Conservation (phyloP, 2,113 vertebrate genomes). For the Siniperca chuatsi region DNA sequence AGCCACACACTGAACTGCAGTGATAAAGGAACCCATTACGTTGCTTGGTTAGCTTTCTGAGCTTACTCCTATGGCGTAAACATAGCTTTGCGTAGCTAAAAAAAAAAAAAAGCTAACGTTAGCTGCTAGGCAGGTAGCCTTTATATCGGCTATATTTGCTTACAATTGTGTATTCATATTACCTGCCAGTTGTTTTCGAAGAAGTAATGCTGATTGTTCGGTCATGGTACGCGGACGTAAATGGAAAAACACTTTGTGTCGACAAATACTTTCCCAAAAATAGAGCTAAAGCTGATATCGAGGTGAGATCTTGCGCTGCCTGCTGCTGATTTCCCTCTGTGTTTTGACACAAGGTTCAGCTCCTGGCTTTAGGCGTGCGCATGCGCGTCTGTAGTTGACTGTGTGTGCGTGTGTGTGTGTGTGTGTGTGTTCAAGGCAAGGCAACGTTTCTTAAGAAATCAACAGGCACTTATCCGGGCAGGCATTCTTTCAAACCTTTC, state of each 20-base stretch:
- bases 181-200: constrained; percentile 88
- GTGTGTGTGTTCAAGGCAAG: neutral
- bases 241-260: constrained; percentile 53
- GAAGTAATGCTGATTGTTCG: constrained; percentile 85
- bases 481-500: neutral
- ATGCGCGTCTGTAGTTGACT: constrained; percentile 56
- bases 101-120: constrained; percentile 58
- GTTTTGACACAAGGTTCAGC: constrained; percentile 78
- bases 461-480: neutral
- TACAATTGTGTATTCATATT: constrained; percentile 11
- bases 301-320: constrained; percentile 26
- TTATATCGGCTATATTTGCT: constrained; percentile 17
- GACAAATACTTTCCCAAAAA: constrained; percentile 57
- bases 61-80: constrained; percentile 67
- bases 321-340: constrained; percentile 66
- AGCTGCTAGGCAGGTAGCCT: constrained; percentile 39
- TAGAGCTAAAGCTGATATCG: constrained; percentile 46
- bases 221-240: constrained; percentile 81
- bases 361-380: constrained; percentile 66
- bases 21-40: constrained; percentile 40
- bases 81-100: constrained; percentile 63
- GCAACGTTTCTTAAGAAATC: neutral
- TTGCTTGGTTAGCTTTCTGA: constrained; percentile 36
- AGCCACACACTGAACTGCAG: neutral
- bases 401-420: neutral